These are phyloP conservation scores for Neolamprologus sp. DNA, from an alignment of 2,113 vertebrate species.

Conservation along the genomic window DNA sequence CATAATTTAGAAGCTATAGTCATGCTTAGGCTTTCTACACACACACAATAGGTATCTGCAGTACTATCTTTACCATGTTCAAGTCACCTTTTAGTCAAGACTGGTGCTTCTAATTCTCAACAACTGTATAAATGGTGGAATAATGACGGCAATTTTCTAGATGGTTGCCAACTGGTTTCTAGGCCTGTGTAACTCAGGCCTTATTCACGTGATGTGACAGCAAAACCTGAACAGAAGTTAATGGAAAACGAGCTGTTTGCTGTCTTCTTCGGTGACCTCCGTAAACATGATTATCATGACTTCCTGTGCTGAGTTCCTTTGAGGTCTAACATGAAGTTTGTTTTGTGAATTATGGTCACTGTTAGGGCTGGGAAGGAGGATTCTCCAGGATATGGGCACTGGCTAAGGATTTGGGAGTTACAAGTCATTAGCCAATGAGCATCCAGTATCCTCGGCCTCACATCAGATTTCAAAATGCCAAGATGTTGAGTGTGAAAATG, in stretches of 20 bases:
- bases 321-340: neutral
- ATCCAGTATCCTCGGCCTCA: neutral
- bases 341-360: neutral
- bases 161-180: neutral
- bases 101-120: neutral
- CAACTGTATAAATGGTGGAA: neutral
- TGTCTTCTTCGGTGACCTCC: neutral
- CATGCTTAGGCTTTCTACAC: neutral
- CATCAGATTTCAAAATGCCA: neutral
- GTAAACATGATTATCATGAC: neutral
- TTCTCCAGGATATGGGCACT: neutral
- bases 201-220: neutral
- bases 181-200: neutral
- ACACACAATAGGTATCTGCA: neutral
- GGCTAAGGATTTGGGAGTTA: neutral
- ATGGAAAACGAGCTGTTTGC: rapidly evolving
- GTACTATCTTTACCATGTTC: neutral
- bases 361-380: neutral
- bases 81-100: neutral
- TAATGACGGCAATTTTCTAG: neutral
- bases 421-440: neutral
- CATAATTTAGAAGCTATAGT: neutral
- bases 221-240: neutral
- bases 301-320: neutral
- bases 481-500: neutral